Base-by-base conservation (phyloP, 2,797 vertebrate species). In the Nyctalus aviator region DNA sequence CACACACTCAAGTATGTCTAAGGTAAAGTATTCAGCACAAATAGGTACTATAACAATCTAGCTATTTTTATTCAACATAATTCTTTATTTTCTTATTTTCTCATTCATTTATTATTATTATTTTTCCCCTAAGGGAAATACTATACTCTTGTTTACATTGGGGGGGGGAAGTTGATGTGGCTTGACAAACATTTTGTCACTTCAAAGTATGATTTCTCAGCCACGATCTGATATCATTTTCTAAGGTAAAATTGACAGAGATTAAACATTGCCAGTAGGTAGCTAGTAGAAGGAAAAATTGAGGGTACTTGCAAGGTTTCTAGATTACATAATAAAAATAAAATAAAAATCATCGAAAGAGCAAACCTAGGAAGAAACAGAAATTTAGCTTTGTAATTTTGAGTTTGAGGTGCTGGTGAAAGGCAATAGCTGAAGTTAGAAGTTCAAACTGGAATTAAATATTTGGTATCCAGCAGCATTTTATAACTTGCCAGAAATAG, bases 161-260 rank as follows among this genome's bases (percentile, higher is more conserved):
- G 81, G 73, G 77, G 62, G n/a, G n/a, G n/a, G n/a, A 78, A 62
- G 35, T 78, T 73, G 41, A 53, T 82, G 57, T 84, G 41, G 86
- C 59, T 91, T 94, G 46, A 85, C 69, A 90, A 87, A 69, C 53
- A 62, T 83, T 84, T 96, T 73, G 84, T 85, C 89, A 48, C 44
- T 46, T 75, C 6, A 4, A 91, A 86, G 57, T 89, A 11, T 23
- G 6, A 53, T 95, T 84, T 95, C 81, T 81, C 50, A 84, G n/a
- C 25, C 73, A 41, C 88, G 84, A 72, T 83, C 59, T 35, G 72
- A 2, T 87, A 84, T 75, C 41, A 8, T 75, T 96, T 93, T 88
- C 83, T 69, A 79, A 79, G 41, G 84, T 78, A 85, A 83, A 95
- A 62, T 55, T 59, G 32, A 73, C 69, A 48, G 93, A 50, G 85